Evolutionary conservation across 2,797 vertebrate genomes (phyloP).

Genomic region (Enteromius treurensis): DNA sequence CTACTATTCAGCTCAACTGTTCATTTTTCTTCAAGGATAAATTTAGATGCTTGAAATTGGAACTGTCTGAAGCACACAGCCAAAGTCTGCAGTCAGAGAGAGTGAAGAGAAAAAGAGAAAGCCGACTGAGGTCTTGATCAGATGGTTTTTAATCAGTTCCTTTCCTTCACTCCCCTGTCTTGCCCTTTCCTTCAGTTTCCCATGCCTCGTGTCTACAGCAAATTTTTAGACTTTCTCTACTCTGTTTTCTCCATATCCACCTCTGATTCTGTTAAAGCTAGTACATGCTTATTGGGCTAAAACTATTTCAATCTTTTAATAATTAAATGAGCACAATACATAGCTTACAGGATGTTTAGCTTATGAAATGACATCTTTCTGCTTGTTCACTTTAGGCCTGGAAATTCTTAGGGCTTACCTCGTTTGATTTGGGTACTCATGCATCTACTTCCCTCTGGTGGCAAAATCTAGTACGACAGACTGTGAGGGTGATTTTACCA

Average conservation of each 20-base stretch:
- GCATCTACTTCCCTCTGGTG: constrained; percentile 38
- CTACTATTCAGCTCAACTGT: constrained; percentile 2
- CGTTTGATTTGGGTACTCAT: not conserved
- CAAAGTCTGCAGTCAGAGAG: constrained; percentile 22
- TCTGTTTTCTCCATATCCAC: not conserved
- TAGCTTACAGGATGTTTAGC: not conserved
- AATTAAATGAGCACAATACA: not conserved
- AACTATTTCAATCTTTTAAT: not conserved
- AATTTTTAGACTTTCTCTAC: constrained; percentile 4
- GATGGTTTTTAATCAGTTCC: constrained; percentile 41
- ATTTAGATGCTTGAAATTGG: constrained; percentile 26
- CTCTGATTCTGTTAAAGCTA: not conserved
- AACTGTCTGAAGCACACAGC: constrained; percentile 12
- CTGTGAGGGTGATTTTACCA: not conserved
- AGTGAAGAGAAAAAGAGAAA: constrained; percentile 21
- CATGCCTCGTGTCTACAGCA: constrained; percentile 8
- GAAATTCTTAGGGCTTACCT: not conserved
- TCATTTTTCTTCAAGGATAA: constrained; percentile 33
- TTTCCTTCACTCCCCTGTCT: constrained; percentile 35
- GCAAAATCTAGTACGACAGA: constrained; percentile 10
- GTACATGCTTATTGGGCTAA: not conserved
- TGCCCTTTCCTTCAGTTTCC: constrained; percentile 35
- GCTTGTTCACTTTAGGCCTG: not conserved
- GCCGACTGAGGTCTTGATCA: constrained; percentile 28
- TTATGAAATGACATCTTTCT: not conserved